Evolutionary conservation across 2,888 invertebrate species (phyloP), one percentile per base, ranked within the genome.

Genomic region (Drosophila barbarae): DNA sequence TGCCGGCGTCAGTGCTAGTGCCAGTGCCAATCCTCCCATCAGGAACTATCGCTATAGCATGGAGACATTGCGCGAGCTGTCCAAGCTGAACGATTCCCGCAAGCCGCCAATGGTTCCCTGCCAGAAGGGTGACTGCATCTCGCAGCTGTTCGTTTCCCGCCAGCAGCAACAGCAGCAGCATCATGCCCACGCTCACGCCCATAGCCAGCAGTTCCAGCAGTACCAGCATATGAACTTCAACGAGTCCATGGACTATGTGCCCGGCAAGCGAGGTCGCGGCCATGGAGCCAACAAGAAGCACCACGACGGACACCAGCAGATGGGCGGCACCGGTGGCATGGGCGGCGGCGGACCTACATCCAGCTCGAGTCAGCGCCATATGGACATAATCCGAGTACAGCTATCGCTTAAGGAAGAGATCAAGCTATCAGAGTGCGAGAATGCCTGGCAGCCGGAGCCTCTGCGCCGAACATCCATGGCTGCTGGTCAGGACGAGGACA

Each of bases 331-430:
- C 3, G 30, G 49, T 10, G 49, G 68, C 13, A 49, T 66, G 38
- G 55, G 64, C 0, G 42, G 51, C 18, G 55, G 55, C 10, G 60
- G 42, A 8, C 10, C 30, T 3, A 21, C 46, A 5, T 42, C 68
- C 10, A 72, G 34, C 15, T 65, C 79, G 0, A 72, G 69, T 50
- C 84, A 83, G 35, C 79, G 84, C 0, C 86, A 86, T 50, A 83
- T 84, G 70, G 86, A 86, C 18, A 85, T 88, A 7, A 88, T 88
- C 60, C 86, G 86, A 1, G 87, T 88, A 5, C 78, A 88, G 61
- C 65, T 88, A 3, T 88, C 88, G 1, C 72, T 88, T 0, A 86
- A 87, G 35, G 88, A 88, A 65, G 88, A 88, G 57, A 88, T 88
- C 6, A 86, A 88, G 61, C 46, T 88, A n/a, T 87, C 88, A 0